phyloP scores from a whole-genome alignment of 1,140 invertebrate genomes.

The Nasonia giraulti region DNA sequence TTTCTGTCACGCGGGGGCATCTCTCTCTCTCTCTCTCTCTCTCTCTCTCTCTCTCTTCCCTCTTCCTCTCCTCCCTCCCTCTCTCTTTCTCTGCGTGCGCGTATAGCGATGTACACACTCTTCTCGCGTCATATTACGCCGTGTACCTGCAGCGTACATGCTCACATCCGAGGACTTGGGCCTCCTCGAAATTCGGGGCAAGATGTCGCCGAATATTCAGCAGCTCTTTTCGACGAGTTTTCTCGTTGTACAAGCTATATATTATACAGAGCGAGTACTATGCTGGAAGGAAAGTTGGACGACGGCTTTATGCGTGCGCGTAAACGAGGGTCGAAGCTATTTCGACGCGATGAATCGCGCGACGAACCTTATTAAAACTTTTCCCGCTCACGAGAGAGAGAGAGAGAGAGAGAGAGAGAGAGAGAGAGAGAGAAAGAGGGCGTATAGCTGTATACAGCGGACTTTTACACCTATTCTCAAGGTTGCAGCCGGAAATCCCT shows the following conservation, averaged over 20 bases:
- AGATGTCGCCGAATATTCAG: constrained; percentile 29
- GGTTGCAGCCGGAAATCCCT: not conserved
- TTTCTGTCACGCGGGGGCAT: constrained; percentile 29
- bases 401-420: no score
- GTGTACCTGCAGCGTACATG: not conserved
- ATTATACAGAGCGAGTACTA: no score
- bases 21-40: not conserved
- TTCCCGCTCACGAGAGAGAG: not conserved
- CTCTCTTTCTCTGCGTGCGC: not conserved
- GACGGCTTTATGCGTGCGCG: no score
- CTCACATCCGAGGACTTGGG: not conserved
- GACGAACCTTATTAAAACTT: not conserved
- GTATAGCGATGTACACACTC: constrained; percentile 13
- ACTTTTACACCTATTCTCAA: not conserved
- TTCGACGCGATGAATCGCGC: not conserved
- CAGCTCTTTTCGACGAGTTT: not conserved
- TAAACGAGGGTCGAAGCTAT: not conserved
- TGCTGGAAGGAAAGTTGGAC: no score
- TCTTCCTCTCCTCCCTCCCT: no score
- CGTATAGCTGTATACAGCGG: no score
- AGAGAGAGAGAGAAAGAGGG: no score
- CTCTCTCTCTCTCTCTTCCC: not conserved
- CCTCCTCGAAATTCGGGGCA: constrained; percentile 36
- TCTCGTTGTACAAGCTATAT: not conserved
- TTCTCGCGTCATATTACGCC: not conserved